These are phyloP conservation scores for Dasyprocta punctata DNA, from an alignment of 2,113 vertebrate species.

Conservation along the genomic window DNA sequence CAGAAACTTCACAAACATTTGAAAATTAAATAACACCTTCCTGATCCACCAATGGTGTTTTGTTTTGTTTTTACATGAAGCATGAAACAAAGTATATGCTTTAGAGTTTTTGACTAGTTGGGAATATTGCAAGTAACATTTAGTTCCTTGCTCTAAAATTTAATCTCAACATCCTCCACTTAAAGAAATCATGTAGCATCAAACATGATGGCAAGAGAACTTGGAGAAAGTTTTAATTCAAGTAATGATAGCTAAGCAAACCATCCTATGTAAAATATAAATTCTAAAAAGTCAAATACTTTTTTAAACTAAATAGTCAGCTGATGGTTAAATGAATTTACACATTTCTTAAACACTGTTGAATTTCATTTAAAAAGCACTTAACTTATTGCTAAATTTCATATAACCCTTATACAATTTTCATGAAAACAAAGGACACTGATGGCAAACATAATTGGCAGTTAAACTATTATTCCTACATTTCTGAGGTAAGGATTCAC, in stretches of 20 bases:
- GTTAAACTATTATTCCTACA: slow-evolving; percentile 31
- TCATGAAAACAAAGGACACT: background rate
- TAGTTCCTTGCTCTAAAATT: background rate
- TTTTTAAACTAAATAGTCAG: slow-evolving; percentile 84
- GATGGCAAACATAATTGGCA: slow-evolving; percentile 33
- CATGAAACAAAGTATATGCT: background rate
- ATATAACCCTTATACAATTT: background rate
- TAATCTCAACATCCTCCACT: background rate
- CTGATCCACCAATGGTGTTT: background rate
- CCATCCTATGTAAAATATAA: slow-evolving; percentile 73
- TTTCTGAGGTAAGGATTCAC: slow-evolving; percentile 30
- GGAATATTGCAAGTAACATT: slow-evolving; percentile 42
- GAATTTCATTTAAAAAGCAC: slow-evolving; percentile 85
- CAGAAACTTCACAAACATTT: background rate
- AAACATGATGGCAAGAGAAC: background rate
- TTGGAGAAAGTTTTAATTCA: background rate
- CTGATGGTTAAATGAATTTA: slow-evolving; percentile 85
- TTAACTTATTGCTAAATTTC: slow-evolving; percentile 62
- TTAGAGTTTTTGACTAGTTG: background rate
- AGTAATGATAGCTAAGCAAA: background rate
- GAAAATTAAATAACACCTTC: no score
- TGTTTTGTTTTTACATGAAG: background rate
- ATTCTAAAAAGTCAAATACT: slow-evolving; percentile 75
- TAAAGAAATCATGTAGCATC: background rate
- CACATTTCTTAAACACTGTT: slow-evolving; percentile 82